Base-by-base conservation (phyloP, 2,888 invertebrate species). In the Apantesis nais region DNA sequence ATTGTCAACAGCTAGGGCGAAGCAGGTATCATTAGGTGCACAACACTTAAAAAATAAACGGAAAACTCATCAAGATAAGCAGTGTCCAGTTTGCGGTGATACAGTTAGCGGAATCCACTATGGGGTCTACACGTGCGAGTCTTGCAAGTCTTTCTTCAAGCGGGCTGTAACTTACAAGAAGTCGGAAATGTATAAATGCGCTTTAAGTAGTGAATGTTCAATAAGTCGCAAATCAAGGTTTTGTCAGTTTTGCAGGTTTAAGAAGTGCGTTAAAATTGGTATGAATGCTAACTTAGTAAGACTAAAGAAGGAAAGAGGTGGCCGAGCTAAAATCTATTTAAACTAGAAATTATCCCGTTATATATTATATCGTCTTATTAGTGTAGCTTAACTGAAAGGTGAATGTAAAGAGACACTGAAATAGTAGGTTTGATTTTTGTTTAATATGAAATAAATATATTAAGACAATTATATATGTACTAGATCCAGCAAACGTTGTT, bases 121-220 rank as follows among this genome's bases (percentile, higher is more conserved):
- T 72, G 90, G 90, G 0, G 70, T 85, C 12, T 66, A 67, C 60
- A 86, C 88, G 0, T 90, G 90, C 52, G 90, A 89, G 37, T 89
- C 90, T 3, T 90, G 90, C 82, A 90, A 88, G 65, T 82, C 83
- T 0, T 90, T 90, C 78, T 90, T 90, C 80, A 88, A 87, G 70
- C 75, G 90, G 58, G 71, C 84, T 22, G 75, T 88, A n/a, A 65
- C 68, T 7, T 71, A 70, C 1, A 66, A 79, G 0, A 70, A 70
- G 34, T 55, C 31, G 34, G 5, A 31, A 0, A 74, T 72, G 1
- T 87, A 77, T 60, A 48, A 22, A 22, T 87, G 87, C 62, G 4
- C 11, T 16, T 52, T 12, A 0, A 22, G 8, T 1, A 74, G 73
- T 0, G 31, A 41, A 22, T 89, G 88, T 48, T 0, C 0, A 0